Evolutionary conservation across 1,140 invertebrate genomes (phyloP).

Genomic region (Gryon sp.): DNA sequence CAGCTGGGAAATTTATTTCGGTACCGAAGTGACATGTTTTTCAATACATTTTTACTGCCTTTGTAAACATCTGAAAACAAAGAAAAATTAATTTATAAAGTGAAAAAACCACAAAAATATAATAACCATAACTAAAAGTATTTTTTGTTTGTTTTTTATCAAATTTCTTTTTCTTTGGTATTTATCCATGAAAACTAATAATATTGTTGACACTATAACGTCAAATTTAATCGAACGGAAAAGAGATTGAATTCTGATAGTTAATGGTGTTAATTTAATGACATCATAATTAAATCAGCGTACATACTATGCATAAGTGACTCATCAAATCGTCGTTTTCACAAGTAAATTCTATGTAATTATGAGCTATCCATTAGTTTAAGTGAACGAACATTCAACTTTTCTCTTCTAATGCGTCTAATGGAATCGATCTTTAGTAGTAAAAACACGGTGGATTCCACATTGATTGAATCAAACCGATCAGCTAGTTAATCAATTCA

Average conservation of each 20-base stretch:
- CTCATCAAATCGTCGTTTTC: constrained; percentile 13
- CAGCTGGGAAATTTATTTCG: constrained; percentile 62
- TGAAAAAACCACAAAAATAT: background rate
- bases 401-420: constrained; percentile 28
- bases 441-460: constrained; percentile 21
- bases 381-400: constrained; percentile 42
- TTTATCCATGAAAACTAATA: background rate
- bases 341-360: constrained; percentile 26
- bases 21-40: constrained; percentile 53
- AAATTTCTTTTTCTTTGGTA: background rate
- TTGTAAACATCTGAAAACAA: constrained; percentile 46
- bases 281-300: constrained; percentile 15
- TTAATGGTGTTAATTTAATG: constrained; percentile 23
- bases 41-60: constrained; percentile 12
- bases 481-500: constrained; percentile 28
- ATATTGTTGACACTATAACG: background rate
- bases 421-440: constrained; percentile 22
- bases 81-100: constrained; percentile 10
- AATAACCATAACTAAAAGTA: background rate
- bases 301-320: constrained; percentile 9
- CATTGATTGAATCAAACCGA: constrained; percentile 23
- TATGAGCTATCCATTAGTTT: constrained; percentile 49
- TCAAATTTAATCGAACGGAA: background rate
- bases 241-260: constrained; percentile 17
- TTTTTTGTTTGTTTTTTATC: too few species aligned